Conservation (phyloP, 2,113 vertebrate genomes). For the Eonycteris spelaea region DNA sequence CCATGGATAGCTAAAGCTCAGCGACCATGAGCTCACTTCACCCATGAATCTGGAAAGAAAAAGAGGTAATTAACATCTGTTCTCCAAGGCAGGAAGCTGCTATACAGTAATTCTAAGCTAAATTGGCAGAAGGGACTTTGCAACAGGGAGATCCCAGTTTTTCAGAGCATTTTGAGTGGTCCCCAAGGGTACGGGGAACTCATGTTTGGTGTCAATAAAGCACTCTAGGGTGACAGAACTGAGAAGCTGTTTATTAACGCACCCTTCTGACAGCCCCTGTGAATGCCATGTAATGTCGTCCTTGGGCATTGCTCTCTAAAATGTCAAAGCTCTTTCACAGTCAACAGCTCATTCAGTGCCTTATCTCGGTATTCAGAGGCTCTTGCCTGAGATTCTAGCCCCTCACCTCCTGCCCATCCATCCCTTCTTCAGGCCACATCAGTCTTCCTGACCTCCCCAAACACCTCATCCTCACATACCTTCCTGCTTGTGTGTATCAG, state of each 20-base stretch:
- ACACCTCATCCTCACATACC: neutral
- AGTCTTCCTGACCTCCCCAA: neutral
- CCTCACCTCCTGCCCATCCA: neutral
- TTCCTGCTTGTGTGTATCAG: neutral
- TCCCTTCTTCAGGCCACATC: neutral
- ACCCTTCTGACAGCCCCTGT: neutral
- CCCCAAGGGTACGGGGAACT: neutral
- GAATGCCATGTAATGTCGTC: neutral
- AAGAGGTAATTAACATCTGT: neutral
- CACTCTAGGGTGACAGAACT: neutral
- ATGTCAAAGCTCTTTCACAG: neutral
- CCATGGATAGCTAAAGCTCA: neutral
- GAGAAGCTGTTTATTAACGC: neutral
- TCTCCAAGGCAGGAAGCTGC: neutral
- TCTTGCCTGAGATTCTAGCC: neutral
- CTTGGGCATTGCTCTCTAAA: neutral
- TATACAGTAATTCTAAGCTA: neutral
- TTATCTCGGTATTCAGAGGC: neutral
- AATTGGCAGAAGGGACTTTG: neutral
- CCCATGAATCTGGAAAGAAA: neutral
- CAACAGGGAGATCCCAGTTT: neutral
- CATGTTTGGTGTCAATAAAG: neutral
- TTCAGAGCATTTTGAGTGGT: neutral
- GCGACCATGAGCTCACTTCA: neutral
- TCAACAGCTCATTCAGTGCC: fast-evolving